phyloP scores from a whole-genome alignment of 2,888 invertebrate species.

The Smittia aterrima region DNA sequence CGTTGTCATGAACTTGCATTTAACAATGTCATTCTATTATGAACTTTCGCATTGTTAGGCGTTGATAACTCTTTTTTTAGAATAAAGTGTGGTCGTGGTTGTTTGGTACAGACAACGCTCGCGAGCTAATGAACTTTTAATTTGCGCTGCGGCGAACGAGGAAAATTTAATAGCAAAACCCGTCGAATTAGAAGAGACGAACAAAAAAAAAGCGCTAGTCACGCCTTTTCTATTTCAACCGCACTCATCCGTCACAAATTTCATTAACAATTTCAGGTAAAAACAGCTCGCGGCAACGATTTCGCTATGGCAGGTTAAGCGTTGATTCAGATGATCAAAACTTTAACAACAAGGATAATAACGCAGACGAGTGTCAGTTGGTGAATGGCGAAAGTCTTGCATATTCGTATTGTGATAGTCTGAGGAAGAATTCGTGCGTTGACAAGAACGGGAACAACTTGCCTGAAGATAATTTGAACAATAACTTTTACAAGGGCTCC shows the following conservation, averaged over 20 bases:
- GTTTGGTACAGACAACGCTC: too few relatives aligned
- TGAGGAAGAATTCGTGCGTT: slow-evolving; percentile 2
- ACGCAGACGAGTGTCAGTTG: not conserved
- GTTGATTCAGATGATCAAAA: slow-evolving; percentile 51
- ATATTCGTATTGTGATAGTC: not conserved
- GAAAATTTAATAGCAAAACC: too few relatives aligned
- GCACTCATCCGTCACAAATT: not conserved
- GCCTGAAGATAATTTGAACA: not conserved
- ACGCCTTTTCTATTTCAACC: too few relatives aligned
- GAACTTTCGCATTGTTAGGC: too few relatives aligned
- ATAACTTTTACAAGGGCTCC: slow-evolving; percentile 41
- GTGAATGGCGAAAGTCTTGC: not conserved
- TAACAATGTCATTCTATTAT: too few relatives aligned
- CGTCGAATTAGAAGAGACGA: too few relatives aligned
- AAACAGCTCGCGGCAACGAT: slow-evolving; percentile 53
- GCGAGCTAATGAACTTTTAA: too few relatives aligned
- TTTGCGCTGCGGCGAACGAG: too few relatives aligned
- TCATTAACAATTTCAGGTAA: slow-evolving; percentile 48
- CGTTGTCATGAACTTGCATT: too few relatives aligned
- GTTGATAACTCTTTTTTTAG: too few relatives aligned
- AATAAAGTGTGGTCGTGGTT: too few relatives aligned
- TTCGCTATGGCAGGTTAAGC: slow-evolving; percentile 53
- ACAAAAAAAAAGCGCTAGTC: too few relatives aligned
- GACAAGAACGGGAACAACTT: slow-evolving; percentile 18
- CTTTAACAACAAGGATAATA: slow-evolving; percentile 41